Evolutionary conservation across 2,797 vertebrate genomes (phyloP), one percentile per base, ranked within the genome.

Genomic region (Dermochelys coriacea): DNA sequence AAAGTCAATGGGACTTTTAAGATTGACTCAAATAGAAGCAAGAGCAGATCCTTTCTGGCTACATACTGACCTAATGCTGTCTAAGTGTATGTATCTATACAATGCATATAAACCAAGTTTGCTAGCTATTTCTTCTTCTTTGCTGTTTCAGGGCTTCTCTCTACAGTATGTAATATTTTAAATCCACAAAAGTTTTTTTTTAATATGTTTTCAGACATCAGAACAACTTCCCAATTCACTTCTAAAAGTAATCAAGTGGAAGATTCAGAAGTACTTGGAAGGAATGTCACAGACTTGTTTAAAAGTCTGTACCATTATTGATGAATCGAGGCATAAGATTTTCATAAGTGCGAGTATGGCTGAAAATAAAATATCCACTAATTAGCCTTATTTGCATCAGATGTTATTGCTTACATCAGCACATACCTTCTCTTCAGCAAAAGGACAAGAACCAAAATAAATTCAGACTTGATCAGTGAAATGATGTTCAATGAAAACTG

Each of bases 31-130:
- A 74, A 55, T 9, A 84, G 14, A 84, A 64, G 27, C 34, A 89
- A 68, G 4, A 74, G 3, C 2, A 16, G 59, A 45, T 80, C 64
- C 64, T 71, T 37, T 78, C 85, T 87, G 50, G 71, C 34, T 45
- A 77, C 6, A 2, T 29, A 4, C 12, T 45, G 25, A 47, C 45
- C 45, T 71, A 77, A 25, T 1, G 15, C 55, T 25, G 19, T 55
- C 9, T 2, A 61, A 11, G 31, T 55, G 3, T 2, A 8, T 34
- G 52, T 49, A 0, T 1, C 15, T 74, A 4, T 23, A 8, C 41
- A 79, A 83, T 55, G 1, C 41, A 5, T 29, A 61, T 5, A 54
- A 89, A 89, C 34, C 4, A 52, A 74, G 4, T 51, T 87, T 86
- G 27, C 3, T 84, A 50, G 78, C 80, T 87, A 5, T 11, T 85